Evolutionary conservation across 2,113 vertebrate genomes (phyloP).

Genomic region (Phalacrocorax pelagicus): DNA sequence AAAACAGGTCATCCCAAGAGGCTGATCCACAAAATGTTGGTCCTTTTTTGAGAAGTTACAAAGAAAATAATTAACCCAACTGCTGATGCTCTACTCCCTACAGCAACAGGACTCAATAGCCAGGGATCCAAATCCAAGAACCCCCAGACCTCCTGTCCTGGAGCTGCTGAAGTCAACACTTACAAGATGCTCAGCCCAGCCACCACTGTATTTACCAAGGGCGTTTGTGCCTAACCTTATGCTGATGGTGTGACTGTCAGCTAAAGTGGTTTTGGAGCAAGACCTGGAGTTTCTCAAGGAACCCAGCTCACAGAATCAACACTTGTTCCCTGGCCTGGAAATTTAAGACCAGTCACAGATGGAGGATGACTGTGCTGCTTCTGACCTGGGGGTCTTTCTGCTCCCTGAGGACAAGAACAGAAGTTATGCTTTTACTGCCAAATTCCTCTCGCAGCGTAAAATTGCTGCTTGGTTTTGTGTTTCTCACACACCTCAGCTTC

Average conservation of each 20-base stretch:
- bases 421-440: background rate
- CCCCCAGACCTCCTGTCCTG: background rate
- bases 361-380: background rate
- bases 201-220: background rate
- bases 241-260: background rate
- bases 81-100: background rate
- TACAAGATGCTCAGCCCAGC: background rate
- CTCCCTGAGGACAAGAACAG: background rate
- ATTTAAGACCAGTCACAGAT: background rate
- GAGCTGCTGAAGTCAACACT: background rate
- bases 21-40: background rate
- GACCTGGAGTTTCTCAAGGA: background rate
- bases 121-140: background rate
- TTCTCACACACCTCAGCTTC: background rate
- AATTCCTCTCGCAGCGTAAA: background rate
- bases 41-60: background rate
- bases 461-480: background rate
- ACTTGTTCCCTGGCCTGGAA: background rate
- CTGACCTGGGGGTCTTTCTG: background rate
- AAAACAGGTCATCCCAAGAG: background rate
- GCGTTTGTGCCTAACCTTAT: background rate
- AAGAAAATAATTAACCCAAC: background rate
- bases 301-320: background rate
- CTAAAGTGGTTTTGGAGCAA: background rate
- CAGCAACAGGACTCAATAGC: background rate